Evolutionary conservation across 2,113 vertebrate species (phyloP).

Genomic region (Lepisosteus osseus): DNA sequence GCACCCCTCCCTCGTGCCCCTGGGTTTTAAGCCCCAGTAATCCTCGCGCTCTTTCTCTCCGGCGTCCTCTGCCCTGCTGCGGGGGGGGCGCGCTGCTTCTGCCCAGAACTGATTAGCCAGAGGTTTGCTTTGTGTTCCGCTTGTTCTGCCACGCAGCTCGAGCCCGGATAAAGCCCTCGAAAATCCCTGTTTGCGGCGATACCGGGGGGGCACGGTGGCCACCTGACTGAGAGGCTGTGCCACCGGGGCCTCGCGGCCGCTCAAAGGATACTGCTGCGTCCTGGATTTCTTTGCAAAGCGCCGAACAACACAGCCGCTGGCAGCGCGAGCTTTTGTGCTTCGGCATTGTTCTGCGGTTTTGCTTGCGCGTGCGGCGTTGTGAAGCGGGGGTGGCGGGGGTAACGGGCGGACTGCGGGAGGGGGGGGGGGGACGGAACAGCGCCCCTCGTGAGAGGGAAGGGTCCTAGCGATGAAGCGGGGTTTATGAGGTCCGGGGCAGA

Average conservation of each 20-base stretch:
- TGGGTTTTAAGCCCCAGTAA: not conserved
- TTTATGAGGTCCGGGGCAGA: too few species aligned
- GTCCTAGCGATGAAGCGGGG: too few species aligned
- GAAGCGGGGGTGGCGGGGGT: not conserved
- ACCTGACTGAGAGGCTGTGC: conserved; percentile 54
- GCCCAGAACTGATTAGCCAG: conserved; percentile 66
- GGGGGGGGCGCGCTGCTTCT: conserved; percentile 35
- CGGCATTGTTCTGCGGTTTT: conserved; percentile 42
- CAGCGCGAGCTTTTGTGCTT: conserved; percentile 43
- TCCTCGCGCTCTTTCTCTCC: conserved; percentile 13
- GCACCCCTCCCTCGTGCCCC: too few species aligned
- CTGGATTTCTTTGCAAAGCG: conserved; percentile 50
- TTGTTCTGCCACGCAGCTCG: conserved; percentile 41
- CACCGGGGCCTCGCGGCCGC: conserved; percentile 15
- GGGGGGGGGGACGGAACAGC: too few species aligned
- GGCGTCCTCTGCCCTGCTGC: conserved; percentile 15
- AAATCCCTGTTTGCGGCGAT: conserved; percentile 57
- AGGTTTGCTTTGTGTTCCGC: conserved; percentile 60
- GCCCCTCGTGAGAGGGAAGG: too few species aligned
- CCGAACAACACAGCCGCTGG: conserved; percentile 60
- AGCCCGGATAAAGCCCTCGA: conserved; percentile 57
- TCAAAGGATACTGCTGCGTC: conserved; percentile 64
- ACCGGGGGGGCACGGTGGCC: conserved; percentile 32
- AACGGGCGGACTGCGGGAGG: too few species aligned
- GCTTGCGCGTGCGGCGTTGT: conserved; percentile 17